Base-by-base conservation (phyloP, 2,113 vertebrate species). In the Catharus minimus region DNA sequence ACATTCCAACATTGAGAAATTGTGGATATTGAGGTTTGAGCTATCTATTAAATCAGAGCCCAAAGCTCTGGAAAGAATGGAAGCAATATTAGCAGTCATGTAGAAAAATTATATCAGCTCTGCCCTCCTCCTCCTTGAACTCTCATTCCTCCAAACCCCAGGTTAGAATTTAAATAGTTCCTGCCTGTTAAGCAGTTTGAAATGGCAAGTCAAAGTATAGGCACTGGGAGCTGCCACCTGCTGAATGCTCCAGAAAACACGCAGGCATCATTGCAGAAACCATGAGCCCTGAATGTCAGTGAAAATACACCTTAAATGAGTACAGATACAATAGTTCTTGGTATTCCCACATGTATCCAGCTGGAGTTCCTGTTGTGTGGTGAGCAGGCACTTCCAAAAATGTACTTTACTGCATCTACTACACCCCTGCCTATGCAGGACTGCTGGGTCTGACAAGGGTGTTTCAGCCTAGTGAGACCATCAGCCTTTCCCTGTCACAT, bases 1-100 rank as follows among this genome's bases (percentile, higher is more conserved):
- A 79, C 38, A 18, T 68, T 68, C 62, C 43, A 78, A 13, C 60
- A 13, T 1, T 74, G 85, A 89, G 82, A 91, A 94, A 89, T 11
- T 19, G 52, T 67, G 44, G 86, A 62, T 80, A 43, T 50, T 53
- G 61, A 86, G 39, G 43, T 82, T 15, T 62, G 55, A 52, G 39
- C 41, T 87, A 56, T 43, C 44, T 69, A 38, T 39, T 87, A 73
- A 93, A 69, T 78, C 66, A 82, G 27, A 88, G 85, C 10, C 38
- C 90, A 82, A 86, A 86, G 71, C 55, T 66, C 73, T 50, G 43
- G 69, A 6, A 66, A 58, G 33, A 86, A 79, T 8, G 13, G 32
- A 68, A 79, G 41, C 9, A 13, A 2, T 65, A 61, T 46, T 39
- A 91, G 38, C 30, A 80, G 52, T 49, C n/a, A 55, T 15, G 61